A percentile compares a stretch with the other conserved stretches of the same genome.
These are phyloP conservation scores for Hippocampus comes DNA, from an alignment of 2,113 vertebrate species.

Conservation along the genomic window DNA sequence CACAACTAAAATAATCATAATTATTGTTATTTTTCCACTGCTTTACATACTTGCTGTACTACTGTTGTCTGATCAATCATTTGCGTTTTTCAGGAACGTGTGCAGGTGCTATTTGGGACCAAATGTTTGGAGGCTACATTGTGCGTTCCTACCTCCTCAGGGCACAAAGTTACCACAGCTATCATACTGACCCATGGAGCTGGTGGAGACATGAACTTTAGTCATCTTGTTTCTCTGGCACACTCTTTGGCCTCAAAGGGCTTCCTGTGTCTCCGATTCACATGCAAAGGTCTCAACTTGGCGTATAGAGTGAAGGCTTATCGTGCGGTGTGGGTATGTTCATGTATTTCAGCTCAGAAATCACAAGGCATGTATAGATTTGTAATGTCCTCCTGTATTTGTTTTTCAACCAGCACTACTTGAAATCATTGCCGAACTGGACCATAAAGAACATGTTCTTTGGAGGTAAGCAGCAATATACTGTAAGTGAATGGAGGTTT, in stretches of 20 bases:
- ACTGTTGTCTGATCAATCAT: background rate
- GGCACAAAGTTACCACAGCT: slow-evolving; percentile 49
- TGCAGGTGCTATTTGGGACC: slow-evolving; percentile 83
- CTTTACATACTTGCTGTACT: background rate
- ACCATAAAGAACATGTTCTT: slow-evolving; percentile 77
- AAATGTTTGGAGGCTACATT: slow-evolving; percentile 80
- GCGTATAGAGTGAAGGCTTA: slow-evolving; percentile 82
- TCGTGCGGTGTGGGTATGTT: slow-evolving; percentile 80
- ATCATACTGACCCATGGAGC: slow-evolving; percentile 88
- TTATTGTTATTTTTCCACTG: background rate
- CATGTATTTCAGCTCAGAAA: background rate
- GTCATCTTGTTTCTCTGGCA: slow-evolving; percentile 80
- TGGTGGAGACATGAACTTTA: slow-evolving; percentile 89
- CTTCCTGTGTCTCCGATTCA: slow-evolving; percentile 84
- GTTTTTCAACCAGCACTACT: slow-evolving; percentile 74
- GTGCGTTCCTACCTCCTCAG: slow-evolving; percentile 67
- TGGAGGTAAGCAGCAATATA: slow-evolving; percentile 76
- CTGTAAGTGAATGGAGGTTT: background rate
- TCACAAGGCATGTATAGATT: background rate
- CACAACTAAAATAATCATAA: background rate
- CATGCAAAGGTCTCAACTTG: slow-evolving; percentile 89
- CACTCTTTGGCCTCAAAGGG: slow-evolving; percentile 71
- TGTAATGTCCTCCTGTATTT: slow-evolving; percentile 9
- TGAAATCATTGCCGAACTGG: slow-evolving; percentile 77
- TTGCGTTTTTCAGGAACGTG: slow-evolving; percentile 70